These are phyloP conservation scores for Pandemis cinnamomeana DNA, from an alignment of 2,888 invertebrate genomes.

Conservation along the genomic window DNA sequence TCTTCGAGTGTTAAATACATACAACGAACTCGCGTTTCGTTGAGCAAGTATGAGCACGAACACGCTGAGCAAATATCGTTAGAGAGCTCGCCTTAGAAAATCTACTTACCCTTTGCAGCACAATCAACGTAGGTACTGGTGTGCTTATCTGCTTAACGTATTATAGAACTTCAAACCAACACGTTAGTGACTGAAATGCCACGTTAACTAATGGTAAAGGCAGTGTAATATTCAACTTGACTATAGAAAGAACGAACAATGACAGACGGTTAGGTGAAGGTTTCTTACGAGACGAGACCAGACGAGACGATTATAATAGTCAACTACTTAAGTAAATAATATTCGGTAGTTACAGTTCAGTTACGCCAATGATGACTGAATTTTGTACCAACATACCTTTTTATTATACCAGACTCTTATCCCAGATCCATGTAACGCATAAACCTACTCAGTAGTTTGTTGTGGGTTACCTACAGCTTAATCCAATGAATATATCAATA, in stretches of 20 bases:
- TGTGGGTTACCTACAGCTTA: background rate
- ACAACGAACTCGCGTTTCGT: constrained; percentile 6
- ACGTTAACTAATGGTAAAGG: too few relatives aligned
- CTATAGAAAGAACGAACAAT: background rate
- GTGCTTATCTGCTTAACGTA: constrained; percentile 8
- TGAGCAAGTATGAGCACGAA: background rate
- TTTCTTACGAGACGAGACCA: too few relatives aligned
- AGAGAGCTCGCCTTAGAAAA: constrained; percentile 1
- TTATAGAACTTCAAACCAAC: constrained; percentile 13
- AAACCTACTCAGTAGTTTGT: background rate
- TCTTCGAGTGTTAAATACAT: background rate
- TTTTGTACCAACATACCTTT: too few relatives aligned
- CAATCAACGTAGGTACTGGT: constrained; percentile 15
- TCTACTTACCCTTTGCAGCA: constrained; percentile 16
- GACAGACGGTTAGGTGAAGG: too few relatives aligned
- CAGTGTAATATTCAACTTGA: background rate
- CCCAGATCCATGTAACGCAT: background rate
- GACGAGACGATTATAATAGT: too few relatives aligned
- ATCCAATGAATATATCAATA: constrained; percentile 9
- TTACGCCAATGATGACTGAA: too few relatives aligned
- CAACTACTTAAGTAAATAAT: too few relatives aligned
- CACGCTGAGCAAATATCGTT: constrained; percentile 10
- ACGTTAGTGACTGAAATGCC: background rate
- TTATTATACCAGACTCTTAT: background rate
- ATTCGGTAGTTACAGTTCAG: too few relatives aligned